A percentile compares a stretch with the other conserved stretches of the same genome.
Evolutionary conservation across 1,140 invertebrate species (phyloP).

Genomic region (Musca domestica): DNA sequence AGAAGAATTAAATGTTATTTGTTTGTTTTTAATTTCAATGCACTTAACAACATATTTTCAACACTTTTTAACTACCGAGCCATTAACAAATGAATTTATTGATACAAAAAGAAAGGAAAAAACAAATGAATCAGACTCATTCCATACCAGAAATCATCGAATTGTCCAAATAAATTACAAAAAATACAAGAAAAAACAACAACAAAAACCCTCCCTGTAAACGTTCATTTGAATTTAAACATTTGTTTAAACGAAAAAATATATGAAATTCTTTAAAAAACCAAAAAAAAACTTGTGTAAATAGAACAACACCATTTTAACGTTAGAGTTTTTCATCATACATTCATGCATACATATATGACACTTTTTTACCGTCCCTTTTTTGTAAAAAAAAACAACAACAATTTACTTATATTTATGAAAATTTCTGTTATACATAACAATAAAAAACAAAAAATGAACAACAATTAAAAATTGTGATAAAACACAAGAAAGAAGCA

Average conservation of each 20-base stretch:
- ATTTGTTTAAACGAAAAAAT: background rate
- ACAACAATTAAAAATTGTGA: slow-evolving; percentile 9
- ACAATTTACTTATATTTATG: background rate
- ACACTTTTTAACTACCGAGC: slow-evolving; percentile 15
- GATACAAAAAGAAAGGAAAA: background rate
- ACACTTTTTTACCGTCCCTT: slow-evolving; percentile 16
- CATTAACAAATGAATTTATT: slow-evolving; percentile 8
- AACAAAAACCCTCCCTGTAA: background rate
- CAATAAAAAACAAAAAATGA: background rate
- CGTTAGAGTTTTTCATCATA: background rate
- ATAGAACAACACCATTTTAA: background rate
- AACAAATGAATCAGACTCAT: slow-evolving; percentile 3
- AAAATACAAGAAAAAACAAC: background rate
- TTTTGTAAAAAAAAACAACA: slow-evolving; percentile 1
- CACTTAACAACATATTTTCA: background rate
- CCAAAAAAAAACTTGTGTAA: background rate
- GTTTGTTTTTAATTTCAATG: background rate
- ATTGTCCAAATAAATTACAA: slow-evolving; percentile 4
- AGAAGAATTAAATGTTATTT: too few species aligned
- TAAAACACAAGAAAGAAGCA: slow-evolving; percentile 13
- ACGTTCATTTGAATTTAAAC: too few species aligned
- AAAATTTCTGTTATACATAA: slow-evolving; percentile 1
- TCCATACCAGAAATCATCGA: slow-evolving; percentile 18
- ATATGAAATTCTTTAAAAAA: background rate
- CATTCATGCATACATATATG: background rate